phyloP scores from a whole-genome alignment of 2,888 invertebrate genomes.

The Hybos culiciformis region DNA sequence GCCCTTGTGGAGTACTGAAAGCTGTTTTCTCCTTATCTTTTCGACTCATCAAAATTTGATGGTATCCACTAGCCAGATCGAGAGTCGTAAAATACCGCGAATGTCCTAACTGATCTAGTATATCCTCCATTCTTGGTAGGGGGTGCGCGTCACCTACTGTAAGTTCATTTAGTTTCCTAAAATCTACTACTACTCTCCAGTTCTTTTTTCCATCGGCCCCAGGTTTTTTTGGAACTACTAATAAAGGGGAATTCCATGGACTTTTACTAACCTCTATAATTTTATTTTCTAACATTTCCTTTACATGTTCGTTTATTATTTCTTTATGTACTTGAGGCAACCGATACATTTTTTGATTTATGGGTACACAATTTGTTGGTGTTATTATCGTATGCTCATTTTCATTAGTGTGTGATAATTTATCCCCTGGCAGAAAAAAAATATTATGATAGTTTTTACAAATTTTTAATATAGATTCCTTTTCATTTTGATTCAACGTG shows the following conservation, averaged over 20 bases:
- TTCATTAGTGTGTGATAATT: constrained; percentile 4
- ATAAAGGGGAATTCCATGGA: constrained; percentile 6
- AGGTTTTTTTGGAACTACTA: constrained; percentile 6
- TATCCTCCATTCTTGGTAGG: constrained; percentile 11
- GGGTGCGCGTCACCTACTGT: constrained; percentile 9
- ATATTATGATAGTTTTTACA: constrained; percentile 8
- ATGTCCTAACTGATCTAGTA: constrained; percentile 13
- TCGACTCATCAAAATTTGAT: constrained; percentile 11
- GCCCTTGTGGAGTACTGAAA: constrained; percentile 9
- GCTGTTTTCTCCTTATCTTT: constrained; percentile 12
- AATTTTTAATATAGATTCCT: constrained; percentile 2
- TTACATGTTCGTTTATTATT: constrained; percentile 7
- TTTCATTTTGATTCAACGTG: no score
- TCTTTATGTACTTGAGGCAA: neutral
- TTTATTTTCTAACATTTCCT: constrained; percentile 4
- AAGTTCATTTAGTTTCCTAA: constrained; percentile 8
- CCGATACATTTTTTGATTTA: neutral
- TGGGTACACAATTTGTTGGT: neutral
- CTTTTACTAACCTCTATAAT: constrained; percentile 2
- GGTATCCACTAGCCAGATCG: constrained; percentile 13
- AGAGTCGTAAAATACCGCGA: constrained; percentile 12
- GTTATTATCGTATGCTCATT: constrained; percentile 7
- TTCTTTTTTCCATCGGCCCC: neutral
- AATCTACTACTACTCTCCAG: neutral
- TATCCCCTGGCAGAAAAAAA: constrained; percentile 7